Conservation (phyloP, 2,888 invertebrate genomes). For the Pheosia gnoma region DNA sequence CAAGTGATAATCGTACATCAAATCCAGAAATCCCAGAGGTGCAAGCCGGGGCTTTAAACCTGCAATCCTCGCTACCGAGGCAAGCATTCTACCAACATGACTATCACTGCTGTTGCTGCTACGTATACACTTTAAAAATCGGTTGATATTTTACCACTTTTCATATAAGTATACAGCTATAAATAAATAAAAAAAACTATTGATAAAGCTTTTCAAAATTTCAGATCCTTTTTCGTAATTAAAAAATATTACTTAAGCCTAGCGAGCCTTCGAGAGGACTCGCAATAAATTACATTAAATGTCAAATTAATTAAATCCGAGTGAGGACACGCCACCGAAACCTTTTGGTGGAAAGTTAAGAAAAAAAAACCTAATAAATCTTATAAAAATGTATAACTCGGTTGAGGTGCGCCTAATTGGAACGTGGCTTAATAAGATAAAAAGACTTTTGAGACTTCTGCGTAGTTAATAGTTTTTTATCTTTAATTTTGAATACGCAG, state of each 20-base stretch:
- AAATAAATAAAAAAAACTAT: neutral
- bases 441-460: constrained; percentile 17
- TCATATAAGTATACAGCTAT: neutral
- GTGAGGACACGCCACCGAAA: constrained; percentile 53
- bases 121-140: too few relatives aligned
- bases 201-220: too few relatives aligned
- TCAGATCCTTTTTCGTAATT: constrained; percentile 19
- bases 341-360: constrained; percentile 34
- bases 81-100: too few relatives aligned
- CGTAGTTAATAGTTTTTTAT: neutral
- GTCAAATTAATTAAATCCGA: constrained; percentile 69
- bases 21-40: too few relatives aligned
- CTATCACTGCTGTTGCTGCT: too few relatives aligned
- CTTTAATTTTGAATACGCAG: too few relatives aligned
- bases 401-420: constrained; percentile 42
- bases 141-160: neutral
- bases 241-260: constrained; percentile 24
- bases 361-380: constrained; percentile 42
- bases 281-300: constrained; percentile 72
- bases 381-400: constrained; percentile 60
- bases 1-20: too few relatives aligned
- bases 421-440: constrained; percentile 32
- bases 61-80: too few relatives aligned
- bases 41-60: too few relatives aligned
- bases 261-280: constrained; percentile 34